Evolutionary conservation across 2,797 vertebrate genomes (phyloP).

Genomic region (Ciconia nigra): DNA sequence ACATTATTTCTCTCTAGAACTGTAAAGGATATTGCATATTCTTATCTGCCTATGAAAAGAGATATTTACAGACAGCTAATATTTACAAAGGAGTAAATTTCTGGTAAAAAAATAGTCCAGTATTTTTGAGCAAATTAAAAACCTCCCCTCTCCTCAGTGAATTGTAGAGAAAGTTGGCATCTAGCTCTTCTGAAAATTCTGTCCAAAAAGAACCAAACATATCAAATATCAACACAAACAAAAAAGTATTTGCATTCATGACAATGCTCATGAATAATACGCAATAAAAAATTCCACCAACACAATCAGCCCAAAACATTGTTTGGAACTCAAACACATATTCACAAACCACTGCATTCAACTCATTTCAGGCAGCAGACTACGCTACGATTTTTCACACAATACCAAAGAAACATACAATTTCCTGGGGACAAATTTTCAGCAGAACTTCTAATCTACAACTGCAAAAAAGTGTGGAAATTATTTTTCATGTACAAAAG

Average conservation of each 20-base stretch:
- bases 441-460: not conserved
- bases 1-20: not conserved
- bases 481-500: not conserved
- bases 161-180: not conserved
- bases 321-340: conserved; percentile 6
- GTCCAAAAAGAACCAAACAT: not conserved
- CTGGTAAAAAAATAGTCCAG: not conserved
- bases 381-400: not conserved
- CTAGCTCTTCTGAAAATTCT: not conserved
- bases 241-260: not conserved
- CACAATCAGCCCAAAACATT: not conserved
- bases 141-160: not conserved
- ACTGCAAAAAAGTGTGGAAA: not conserved
- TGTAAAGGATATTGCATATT: not conserved
- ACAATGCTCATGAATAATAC: not conserved
- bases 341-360: not conserved
- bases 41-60: not conserved
- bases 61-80: not conserved
- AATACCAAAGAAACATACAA: not conserved
- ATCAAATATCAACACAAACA: not conserved
- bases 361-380: not conserved
- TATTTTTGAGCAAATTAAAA: not conserved
- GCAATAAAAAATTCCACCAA: not conserved
- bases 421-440: not conserved
- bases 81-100: not conserved